Conservation (phyloP, 2,797 vertebrate species). For the Furcifer pardalis region DNA sequence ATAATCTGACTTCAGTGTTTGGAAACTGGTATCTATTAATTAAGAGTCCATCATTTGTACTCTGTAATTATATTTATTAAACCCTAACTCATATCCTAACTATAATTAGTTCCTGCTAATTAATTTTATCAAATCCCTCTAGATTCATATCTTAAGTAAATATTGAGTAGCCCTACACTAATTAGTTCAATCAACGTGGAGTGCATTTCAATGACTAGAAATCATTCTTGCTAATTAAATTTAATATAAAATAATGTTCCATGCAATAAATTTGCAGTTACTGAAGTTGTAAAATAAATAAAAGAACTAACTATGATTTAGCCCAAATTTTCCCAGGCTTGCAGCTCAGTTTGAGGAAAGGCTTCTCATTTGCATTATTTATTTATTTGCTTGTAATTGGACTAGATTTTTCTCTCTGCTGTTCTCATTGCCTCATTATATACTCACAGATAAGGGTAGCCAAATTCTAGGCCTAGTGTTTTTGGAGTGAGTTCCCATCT, state of each 20-base stretch:
- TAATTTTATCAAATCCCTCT: constrained; percentile 83
- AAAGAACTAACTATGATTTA: constrained; percentile 32
- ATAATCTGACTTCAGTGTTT: constrained; percentile 77
- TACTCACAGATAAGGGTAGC: background rate
- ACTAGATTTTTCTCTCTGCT: background rate
- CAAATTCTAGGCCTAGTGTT: background rate
- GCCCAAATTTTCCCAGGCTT: constrained; percentile 44
- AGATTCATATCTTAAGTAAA: constrained; percentile 84
- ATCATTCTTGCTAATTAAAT: constrained; percentile 78
- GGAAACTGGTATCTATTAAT: constrained; percentile 80
- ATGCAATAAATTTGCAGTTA: constrained; percentile 72
- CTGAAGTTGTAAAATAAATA: constrained; percentile 62
- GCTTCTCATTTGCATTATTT: background rate
- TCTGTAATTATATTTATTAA: constrained; percentile 84
- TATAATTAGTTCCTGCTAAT: constrained; percentile 83
- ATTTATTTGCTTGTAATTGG: background rate
- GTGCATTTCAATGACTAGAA: constrained; percentile 75
- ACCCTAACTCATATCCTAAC: constrained; percentile 81
- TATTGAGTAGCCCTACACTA: constrained; percentile 83
- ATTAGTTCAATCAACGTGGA: constrained; percentile 81
- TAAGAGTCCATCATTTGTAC: constrained; percentile 77
- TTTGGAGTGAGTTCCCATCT: too few relatives aligned
- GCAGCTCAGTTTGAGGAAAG: constrained; percentile 35
- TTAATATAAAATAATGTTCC: constrained; percentile 74
- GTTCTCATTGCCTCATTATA: background rate